Evolutionary conservation across 2,113 vertebrate genomes (phyloP).

Genomic region (Microcebus tavaratra): DNA sequence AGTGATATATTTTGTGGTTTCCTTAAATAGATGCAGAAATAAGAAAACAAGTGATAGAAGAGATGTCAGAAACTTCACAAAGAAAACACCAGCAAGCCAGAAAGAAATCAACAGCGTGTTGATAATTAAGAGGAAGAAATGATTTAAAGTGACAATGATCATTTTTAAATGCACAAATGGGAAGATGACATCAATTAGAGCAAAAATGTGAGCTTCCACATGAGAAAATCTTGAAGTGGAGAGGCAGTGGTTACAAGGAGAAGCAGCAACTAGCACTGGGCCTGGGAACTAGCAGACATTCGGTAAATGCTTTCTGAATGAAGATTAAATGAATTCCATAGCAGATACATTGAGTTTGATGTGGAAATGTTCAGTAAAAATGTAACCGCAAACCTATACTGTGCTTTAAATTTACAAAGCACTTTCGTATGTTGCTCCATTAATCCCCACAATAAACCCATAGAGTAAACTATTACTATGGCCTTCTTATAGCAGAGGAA

Average conservation of each 20-base stretch:
- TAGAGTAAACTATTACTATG: neutral
- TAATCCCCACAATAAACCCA: neutral
- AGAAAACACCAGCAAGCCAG: neutral
- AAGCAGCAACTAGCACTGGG: rapidly evolving
- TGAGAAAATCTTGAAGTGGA: neutral
- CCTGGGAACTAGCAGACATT: no score
- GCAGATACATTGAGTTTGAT: neutral
- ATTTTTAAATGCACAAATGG: neutral
- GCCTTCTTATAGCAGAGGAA: neutral
- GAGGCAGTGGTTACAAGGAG: neutral
- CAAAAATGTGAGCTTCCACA: neutral
- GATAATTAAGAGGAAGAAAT: neutral
- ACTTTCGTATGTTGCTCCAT: neutral
- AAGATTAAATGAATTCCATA: neutral
- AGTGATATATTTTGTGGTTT: neutral
- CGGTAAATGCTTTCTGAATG: neutral
- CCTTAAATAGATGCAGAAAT: neutral
- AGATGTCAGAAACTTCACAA: neutral
- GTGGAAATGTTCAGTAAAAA: no score
- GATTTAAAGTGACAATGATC: neutral
- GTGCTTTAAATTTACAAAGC: neutral
- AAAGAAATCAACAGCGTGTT: neutral
- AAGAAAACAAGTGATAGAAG: neutral
- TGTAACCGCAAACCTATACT: neutral
- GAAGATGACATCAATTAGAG: neutral